A percentile compares a stretch with the other conserved stretches of the same genome.
Conservation (phyloP, 2,888 invertebrate species). For the Spisula solida region DNA sequence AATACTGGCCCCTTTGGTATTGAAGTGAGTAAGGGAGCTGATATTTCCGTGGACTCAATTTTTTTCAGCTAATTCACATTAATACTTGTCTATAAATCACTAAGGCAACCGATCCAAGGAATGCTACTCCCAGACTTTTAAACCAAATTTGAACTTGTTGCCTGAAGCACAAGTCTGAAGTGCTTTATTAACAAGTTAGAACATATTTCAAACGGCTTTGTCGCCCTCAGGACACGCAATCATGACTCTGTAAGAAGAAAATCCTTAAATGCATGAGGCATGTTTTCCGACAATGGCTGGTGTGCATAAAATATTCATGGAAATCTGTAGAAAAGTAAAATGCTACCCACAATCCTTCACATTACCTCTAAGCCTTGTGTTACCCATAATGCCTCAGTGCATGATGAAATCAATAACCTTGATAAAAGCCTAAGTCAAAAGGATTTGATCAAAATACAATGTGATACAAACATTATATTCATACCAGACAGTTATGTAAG, state of each 20-base stretch:
- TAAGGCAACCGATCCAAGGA: too few relatives aligned
- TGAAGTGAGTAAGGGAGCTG: too few relatives aligned
- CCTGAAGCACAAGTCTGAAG: background rate
- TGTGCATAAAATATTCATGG: background rate
- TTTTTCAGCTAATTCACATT: too few relatives aligned
- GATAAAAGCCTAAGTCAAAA: background rate
- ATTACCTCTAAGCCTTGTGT: too few relatives aligned
- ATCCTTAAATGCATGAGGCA: slow-evolving; percentile 8
- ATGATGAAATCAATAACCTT: background rate
- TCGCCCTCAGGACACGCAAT: background rate
- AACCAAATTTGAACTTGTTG: too few relatives aligned
- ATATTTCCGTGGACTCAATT: too few relatives aligned
- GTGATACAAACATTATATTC: background rate
- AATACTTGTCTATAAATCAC: too few relatives aligned
- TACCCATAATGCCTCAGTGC: background rate
- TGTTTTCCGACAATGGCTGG: background rate
- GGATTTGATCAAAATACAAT: slow-evolving; percentile 2
- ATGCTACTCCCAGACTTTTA: too few relatives aligned
- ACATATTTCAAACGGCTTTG: background rate
- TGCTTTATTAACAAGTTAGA: background rate
- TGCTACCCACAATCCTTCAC: background rate
- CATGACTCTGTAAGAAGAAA: background rate
- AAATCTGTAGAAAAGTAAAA: background rate
- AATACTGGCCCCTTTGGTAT: too few relatives aligned
- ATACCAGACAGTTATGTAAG: background rate